phyloP scores from a whole-genome alignment of 2,888 invertebrate species.

The Amphipoea oculea region DNA sequence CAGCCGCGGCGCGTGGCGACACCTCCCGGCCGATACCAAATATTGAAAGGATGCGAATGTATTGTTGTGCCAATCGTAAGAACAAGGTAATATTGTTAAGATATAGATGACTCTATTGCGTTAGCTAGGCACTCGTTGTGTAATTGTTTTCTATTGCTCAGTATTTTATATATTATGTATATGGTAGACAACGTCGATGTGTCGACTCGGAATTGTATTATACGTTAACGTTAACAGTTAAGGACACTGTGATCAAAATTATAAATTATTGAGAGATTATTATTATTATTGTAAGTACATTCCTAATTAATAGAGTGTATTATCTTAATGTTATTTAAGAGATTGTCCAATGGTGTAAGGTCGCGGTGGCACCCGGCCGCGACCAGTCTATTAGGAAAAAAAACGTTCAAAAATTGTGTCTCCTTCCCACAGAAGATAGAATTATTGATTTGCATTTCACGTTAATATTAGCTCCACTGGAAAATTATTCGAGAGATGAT shows the following conservation, averaged over 20 bases:
- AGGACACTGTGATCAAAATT: conserved; percentile 90
- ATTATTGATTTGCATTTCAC: conserved; percentile 81
- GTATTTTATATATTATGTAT: conserved; percentile 85
- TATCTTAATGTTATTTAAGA: conserved; percentile 85
- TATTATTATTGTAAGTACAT: conserved; percentile 89
- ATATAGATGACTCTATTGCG: conserved; percentile 86
- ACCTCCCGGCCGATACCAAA: conserved; percentile 82
- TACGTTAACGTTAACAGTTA: conserved; percentile 90
- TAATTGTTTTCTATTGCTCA: conserved; percentile 90
- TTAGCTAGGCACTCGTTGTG: conserved; percentile 86
- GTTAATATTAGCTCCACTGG: conserved; percentile 79
- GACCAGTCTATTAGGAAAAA: conserved; percentile 60
- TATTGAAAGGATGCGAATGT: conserved; percentile 84
- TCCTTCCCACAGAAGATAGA: conserved; percentile 76
- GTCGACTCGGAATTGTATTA: conserved; percentile 88
- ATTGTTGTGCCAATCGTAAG: conserved; percentile 88
- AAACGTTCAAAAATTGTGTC: conserved; percentile 79
- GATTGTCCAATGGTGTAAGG: conserved; percentile 80
- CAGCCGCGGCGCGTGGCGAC: conserved; percentile 55
- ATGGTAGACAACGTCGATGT: conserved; percentile 79
- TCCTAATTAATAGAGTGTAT: conserved; percentile 88
- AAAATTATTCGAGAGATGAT: conserved; percentile 84
- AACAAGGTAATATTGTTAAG: conserved; percentile 89
- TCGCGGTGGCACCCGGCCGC: conserved; percentile 30
- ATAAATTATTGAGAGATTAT: conserved; percentile 91